Base-by-base conservation (phyloP, 2,113 vertebrate genomes). In the Pogona vitticeps region DNA sequence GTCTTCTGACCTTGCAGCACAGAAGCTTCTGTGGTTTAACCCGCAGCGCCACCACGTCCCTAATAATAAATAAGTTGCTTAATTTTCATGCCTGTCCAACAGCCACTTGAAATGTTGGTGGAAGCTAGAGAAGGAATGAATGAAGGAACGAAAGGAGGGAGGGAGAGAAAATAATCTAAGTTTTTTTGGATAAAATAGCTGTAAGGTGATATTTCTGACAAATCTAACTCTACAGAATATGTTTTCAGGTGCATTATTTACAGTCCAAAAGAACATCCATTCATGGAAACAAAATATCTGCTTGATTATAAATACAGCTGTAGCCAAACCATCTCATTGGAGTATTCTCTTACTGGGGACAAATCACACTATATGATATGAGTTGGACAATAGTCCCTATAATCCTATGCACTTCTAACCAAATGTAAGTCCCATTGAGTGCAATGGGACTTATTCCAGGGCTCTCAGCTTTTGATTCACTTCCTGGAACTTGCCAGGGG, bases 161-260 rank as follows among this genome's bases (percentile, higher is more conserved):
- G 10, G 46, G 46, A 52, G 46, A 52, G 10, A 52, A 52, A 52
- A 52, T 52, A 52, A 52, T 6, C 5, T 52, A 52, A 52, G 10
- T 6, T 52, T 10, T 52, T 52, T 52, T 52, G 46, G 10, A 52
- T 52, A 52, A 52, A 52, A 52, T 5, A 6, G 46, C 10, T 10
- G 10, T 5, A 52, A 52, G 5, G 10, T 5, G 46, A 52, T 10
- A 52, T 52, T 52, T 52, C 46, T 52, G 46, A 52, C 46, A 52
- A 52, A 52, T 10, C 46, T 10, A 52, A 10, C 46, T 52, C 46
- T 52, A 52, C 28, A 68, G 13, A 31, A 31, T 26, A 31, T 46
- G 76, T 1, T 83, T 92, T 88, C 56, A 88, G 81, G 28, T 7
- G 70, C 1, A 79, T 63, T 88, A 6, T 17, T 72, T 87, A 56